Percentiles rank a stretch among this genome's conserved stretches.
Evolutionary conservation across 23 tunicate genomes (phyloP).

Genomic region (Trididemnum clinides): DNA sequence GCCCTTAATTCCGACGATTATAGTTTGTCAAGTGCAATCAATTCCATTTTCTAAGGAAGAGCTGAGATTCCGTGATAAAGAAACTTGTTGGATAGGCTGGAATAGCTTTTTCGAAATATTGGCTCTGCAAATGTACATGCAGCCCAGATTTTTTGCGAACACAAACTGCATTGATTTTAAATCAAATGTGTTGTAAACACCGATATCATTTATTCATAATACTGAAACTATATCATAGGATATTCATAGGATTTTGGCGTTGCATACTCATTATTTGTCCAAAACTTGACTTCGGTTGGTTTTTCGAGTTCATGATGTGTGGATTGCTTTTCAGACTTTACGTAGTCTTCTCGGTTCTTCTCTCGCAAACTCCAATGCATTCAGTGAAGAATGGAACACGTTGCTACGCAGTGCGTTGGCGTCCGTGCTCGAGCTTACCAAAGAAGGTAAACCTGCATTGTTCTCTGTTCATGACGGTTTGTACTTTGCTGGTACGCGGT

Average conservation of each 20-base stretch:
- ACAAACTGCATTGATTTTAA: no score
- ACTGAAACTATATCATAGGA: no score
- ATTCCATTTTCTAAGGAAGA: no score
- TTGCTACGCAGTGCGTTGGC: slow-evolving; percentile 69
- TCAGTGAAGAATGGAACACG: slow-evolving; percentile 49
- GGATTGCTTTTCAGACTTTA: slow-evolving; percentile 31
- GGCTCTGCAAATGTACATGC: no score
- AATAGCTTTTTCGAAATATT: background rate
- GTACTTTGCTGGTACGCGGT: slow-evolving; percentile 52
- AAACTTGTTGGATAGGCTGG: background rate
- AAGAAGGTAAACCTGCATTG: slow-evolving; percentile 37
- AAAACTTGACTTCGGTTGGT: background rate
- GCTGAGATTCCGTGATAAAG: no score
- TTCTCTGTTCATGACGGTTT: slow-evolving; percentile 25
- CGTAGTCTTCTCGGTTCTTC: slow-evolving; percentile 39
- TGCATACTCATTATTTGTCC: background rate
- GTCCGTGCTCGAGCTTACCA: slow-evolving; percentile 73
- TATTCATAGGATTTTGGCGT: background rate
- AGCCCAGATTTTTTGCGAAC: no score
- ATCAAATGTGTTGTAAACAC: no score
- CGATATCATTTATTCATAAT: no score
- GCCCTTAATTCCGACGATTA: no score
- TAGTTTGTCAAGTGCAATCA: no score
- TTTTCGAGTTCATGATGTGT: background rate
- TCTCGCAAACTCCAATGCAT: slow-evolving; percentile 29